Base-by-base conservation (phyloP, 2,797 vertebrate species). In the Ispidina lecontei region DNA sequence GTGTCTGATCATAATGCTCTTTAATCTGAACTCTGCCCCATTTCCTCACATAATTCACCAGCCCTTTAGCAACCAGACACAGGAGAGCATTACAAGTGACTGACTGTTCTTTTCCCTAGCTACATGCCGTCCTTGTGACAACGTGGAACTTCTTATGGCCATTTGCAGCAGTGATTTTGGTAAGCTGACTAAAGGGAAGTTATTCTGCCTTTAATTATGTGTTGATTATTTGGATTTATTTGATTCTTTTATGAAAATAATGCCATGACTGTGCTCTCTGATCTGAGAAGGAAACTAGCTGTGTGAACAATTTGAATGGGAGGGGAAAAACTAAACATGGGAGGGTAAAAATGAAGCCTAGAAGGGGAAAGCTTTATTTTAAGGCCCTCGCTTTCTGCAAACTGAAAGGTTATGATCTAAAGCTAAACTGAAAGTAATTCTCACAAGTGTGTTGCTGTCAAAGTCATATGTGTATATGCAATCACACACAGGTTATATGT, bases 81-180 rank as follows among this genome's bases (percentile, higher is more conserved):
- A 33, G 10, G 26, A 1, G 5, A 26, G 6, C 10, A 5, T 43
- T 39, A 1, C 2, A 37, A 62, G 14, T 71, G 59, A 74, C 7
- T 21, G n/a, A 7, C 12, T 64, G 23, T 19, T 79, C 43, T 70
- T 77, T 67, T 62, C 28, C 19, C 31, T 49, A 98, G 98, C 97
- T 71, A 94, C 96, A 43, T 98, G 98, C 84, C 96, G 94, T 68
- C 98, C 98, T 43, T 98, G 98, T 96, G 97, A 97, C 64, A 95
- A 98, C 3, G 62, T 96, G 55, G 98, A 98, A 63, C 97, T 98
- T 72, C 98, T 98, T 39, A 94, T 98, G 97, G 98, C 98, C 58
- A 49, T 98, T 88, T 98, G 98, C 96, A 98, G 91, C 97, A 98
- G 98, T 94, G 98, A 99, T 90, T 98, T 98, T 92, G 98, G 98